Conservation (phyloP, 2,797 vertebrate genomes). For the Tamandua tetradactyla region DNA sequence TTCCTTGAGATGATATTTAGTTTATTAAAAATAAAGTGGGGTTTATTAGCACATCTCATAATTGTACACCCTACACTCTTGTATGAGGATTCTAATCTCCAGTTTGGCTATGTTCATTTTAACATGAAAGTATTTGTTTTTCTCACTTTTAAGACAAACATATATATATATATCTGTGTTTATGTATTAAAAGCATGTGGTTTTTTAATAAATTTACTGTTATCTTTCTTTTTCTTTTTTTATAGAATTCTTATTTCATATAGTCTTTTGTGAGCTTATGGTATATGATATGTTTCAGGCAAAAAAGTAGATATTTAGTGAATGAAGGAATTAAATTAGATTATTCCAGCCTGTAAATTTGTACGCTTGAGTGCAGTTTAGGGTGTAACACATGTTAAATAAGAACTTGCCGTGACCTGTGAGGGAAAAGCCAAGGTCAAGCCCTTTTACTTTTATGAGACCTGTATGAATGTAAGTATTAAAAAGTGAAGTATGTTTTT, state of each 20-base stretch:
- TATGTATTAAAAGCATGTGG: no score
- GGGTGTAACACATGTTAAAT: background rate
- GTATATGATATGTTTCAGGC: no score
- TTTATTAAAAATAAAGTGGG: background rate
- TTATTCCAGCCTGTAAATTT: no score
- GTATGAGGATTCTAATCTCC: background rate
- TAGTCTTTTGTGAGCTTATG: no score
- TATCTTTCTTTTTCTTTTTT: no score
- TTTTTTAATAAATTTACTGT: no score
- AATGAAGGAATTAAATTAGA: no score
- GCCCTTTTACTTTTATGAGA: background rate
- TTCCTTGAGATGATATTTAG: background rate
- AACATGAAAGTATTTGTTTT: background rate
- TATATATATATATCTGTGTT: no score
- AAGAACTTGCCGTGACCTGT: background rate
- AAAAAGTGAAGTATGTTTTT: slow-evolving; percentile 1
- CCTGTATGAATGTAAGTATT: background rate
- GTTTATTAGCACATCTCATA: background rate
- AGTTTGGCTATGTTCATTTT: background rate
- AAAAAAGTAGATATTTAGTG: no score
- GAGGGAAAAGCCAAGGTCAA: background rate
- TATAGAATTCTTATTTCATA: no score
- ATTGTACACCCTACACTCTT: background rate
- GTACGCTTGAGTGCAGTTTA: background rate
- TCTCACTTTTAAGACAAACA: background rate